Evolutionary conservation across 2,797 vertebrate genomes (phyloP).

Genomic region (Phaenicophaeus curvirostris): DNA sequence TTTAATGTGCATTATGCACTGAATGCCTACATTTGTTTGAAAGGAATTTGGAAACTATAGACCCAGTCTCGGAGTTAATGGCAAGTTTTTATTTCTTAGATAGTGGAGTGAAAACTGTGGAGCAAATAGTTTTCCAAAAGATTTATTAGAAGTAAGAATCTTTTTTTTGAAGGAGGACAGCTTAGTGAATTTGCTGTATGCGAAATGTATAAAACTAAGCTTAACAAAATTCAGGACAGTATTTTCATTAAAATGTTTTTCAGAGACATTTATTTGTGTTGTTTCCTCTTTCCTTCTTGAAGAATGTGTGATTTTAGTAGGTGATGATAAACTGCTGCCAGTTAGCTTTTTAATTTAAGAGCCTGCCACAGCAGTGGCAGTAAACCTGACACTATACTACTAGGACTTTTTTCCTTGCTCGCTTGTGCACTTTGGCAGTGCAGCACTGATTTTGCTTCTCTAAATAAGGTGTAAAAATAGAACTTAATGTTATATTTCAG

Average conservation of each 20-base stretch:
- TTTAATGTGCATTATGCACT: not conserved
- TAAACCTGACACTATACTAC: not conserved
- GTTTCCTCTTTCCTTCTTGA: not conserved
- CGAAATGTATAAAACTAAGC: not conserved
- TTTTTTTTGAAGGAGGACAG: not conserved
- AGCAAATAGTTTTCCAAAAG: not conserved
- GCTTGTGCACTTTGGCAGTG: not conserved
- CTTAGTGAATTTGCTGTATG: not conserved
- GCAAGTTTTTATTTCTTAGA: not conserved
- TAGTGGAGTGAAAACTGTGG: not conserved
- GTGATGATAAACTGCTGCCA: not conserved
- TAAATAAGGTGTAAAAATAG: not conserved
- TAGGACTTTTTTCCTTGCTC: not conserved
- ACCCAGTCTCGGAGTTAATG: not conserved
- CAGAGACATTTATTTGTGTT: not conserved
- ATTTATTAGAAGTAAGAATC: not conserved
- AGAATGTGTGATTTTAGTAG: slow-evolving; percentile 16
- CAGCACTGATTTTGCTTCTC: not conserved
- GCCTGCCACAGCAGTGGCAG: not conserved
- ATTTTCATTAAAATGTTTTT: not conserved
- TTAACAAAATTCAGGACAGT: not conserved
- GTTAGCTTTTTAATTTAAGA: not conserved
- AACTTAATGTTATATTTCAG: not conserved
- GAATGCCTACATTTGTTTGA: not conserved
- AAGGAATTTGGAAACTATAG: not conserved